phyloP scores from a whole-genome alignment of 1,140 invertebrate species.

The Diprion similis region DNA sequence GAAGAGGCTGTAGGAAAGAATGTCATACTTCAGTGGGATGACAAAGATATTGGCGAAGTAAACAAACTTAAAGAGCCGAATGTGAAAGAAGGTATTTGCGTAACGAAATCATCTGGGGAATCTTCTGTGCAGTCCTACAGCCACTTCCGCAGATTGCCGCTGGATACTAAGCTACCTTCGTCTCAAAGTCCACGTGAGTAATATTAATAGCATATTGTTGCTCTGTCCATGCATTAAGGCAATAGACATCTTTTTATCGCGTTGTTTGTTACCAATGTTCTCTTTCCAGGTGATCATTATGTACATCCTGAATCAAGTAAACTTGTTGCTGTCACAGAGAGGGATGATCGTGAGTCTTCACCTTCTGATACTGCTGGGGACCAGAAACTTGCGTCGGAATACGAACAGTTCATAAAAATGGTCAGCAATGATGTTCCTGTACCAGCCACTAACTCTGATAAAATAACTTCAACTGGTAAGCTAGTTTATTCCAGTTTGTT shows the following conservation, averaged over 20 bases:
- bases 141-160: neutral
- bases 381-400: conserved; percentile 56
- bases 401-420: conserved; percentile 61
- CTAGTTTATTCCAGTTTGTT: neutral
- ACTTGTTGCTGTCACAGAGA: neutral
- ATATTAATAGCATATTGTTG: neutral
- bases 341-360: neutral
- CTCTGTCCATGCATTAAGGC: too few species aligned
- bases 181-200: neutral
- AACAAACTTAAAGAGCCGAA: neutral
- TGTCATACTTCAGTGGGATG: conserved; percentile 17
- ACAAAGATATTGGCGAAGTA: conserved; percentile 21
- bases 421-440: conserved; percentile 38
- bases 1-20: neutral
- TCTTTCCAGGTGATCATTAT: neutral
- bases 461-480: conserved; percentile 21
- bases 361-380: conserved; percentile 27
- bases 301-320: neutral
- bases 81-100: neutral
- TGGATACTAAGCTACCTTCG: neutral
- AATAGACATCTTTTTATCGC: too few species aligned
- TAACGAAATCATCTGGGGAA: neutral
- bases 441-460: neutral
- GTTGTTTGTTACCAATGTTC: too few species aligned
- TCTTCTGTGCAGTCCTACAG: neutral